Percentiles rank a stretch among this genome's conserved stretches.
These are phyloP conservation scores for Xiphydria camelus DNA, from an alignment of 2,888 invertebrate species.

Conservation along the genomic window DNA sequence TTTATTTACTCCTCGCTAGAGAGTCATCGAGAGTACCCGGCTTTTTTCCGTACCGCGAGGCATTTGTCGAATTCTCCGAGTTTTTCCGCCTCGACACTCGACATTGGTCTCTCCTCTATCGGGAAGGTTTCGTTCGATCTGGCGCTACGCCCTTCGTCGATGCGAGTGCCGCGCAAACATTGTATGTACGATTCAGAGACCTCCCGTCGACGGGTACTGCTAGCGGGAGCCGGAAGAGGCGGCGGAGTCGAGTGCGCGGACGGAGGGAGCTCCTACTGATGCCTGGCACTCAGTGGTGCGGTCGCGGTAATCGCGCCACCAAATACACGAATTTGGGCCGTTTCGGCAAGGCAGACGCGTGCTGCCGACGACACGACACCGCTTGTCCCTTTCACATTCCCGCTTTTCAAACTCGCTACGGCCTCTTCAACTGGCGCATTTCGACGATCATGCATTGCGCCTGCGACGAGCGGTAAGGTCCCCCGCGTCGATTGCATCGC, in stretches of 20 bases:
- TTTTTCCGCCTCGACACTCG: too few species aligned
- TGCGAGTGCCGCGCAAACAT: too few species aligned
- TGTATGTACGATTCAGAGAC: too few species aligned
- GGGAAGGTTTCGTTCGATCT: too few species aligned
- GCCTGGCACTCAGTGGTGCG: slow-evolving; percentile 94
- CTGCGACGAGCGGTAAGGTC: slow-evolving; percentile 83
- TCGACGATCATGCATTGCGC: slow-evolving; percentile 91
- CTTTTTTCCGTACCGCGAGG: too few species aligned
- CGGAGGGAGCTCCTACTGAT: slow-evolving; percentile 73
- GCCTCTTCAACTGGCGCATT: slow-evolving; percentile 85
- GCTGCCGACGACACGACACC: slow-evolving; percentile 84
- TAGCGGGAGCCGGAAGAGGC: slow-evolving; percentile 24
- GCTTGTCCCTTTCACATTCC: slow-evolving; percentile 84
- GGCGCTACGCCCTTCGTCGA: too few species aligned
- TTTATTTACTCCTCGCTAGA: too few species aligned
- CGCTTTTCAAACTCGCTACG: slow-evolving; percentile 81
- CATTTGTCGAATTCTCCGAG: too few species aligned
- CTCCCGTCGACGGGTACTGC: slow-evolving; percentile 1
- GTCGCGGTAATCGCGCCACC: slow-evolving; percentile 80
- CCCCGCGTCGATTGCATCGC: neutral
- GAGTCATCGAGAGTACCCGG: too few species aligned
- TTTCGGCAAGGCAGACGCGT: slow-evolving; percentile 79
- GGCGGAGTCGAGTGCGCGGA: slow-evolving; percentile 58
- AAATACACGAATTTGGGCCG: slow-evolving; percentile 83
- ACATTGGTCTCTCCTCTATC: too few species aligned